Conservation (phyloP, 2,888 invertebrate species). For the Brassicogethes aeneus region DNA sequence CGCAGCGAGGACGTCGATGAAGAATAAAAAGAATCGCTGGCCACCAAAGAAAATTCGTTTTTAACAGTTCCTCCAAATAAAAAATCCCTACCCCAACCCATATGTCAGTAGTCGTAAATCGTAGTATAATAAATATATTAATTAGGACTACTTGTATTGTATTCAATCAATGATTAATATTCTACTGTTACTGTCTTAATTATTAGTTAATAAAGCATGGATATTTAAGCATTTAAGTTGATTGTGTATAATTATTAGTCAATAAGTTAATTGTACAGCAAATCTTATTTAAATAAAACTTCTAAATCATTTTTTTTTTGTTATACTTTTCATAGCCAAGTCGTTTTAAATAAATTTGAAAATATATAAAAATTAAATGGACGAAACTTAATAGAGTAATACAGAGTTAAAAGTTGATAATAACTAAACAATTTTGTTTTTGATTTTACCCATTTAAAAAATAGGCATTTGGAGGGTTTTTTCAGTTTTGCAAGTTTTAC, state of each 20-base stretch:
- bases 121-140: no score
- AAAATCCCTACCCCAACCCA: neutral
- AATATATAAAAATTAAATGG: no score
- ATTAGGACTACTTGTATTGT: neutral
- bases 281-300: slow-evolving; percentile 3
- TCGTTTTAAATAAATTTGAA: no score
- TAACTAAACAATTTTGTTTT: no score
- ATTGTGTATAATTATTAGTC: slow-evolving; percentile 1
- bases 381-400: no score
- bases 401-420: no score
- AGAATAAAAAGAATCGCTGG: slow-evolving; percentile 19
- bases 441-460: no score
- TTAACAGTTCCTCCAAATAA: neutral
- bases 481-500: no score
- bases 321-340: no score
- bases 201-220: neutral
- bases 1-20: slow-evolving; percentile 47
- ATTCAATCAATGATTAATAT: neutral
- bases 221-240: neutral
- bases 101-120: neutral
- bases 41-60: neutral
- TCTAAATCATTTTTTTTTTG: no score
- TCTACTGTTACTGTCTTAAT: neutral
- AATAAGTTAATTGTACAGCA: slow-evolving; percentile 3
- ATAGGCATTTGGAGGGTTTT: no score